phyloP scores from a whole-genome alignment of 35 echinoderm and acorn worm genomes.

The Lytechinus variegatus region DNA sequence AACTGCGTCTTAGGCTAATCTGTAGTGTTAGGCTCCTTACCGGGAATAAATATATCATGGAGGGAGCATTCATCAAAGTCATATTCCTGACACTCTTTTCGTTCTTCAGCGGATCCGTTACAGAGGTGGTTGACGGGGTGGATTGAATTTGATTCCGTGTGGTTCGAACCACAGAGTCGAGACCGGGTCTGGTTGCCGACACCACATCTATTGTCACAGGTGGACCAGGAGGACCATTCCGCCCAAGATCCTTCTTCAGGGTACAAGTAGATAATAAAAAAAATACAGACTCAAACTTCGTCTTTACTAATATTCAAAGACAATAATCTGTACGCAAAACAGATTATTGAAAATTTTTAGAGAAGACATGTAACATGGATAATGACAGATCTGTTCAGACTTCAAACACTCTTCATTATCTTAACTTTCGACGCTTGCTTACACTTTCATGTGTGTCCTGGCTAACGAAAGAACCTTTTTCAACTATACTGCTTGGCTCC shows the following conservation, averaged over 20 bases:
- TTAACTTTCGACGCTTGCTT: too few relatives aligned
- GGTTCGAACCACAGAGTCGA: neutral
- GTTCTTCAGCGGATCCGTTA: neutral
- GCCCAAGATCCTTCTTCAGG: neutral
- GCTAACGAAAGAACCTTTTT: too few relatives aligned
- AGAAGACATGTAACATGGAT: too few relatives aligned
- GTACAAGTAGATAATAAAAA: neutral
- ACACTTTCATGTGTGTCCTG: too few relatives aligned
- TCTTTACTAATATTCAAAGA: too few relatives aligned
- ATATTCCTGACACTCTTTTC: neutral
- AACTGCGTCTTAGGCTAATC: neutral
- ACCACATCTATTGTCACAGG: conserved; percentile 13
- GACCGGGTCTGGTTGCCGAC: conserved; percentile 7
- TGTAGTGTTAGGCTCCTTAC: neutral
- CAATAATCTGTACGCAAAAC: too few relatives aligned
- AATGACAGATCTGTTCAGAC: too few relatives aligned
- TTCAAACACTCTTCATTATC: too few relatives aligned
- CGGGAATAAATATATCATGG: conserved; percentile 20
- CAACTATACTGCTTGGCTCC: too few relatives aligned
- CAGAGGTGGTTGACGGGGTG: neutral
- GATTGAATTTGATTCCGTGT: neutral
- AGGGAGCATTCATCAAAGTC: conserved; percentile 27
- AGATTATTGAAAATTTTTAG: too few relatives aligned
- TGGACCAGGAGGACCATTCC: conserved; percentile 12
- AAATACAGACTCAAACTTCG: too few relatives aligned